Conservation (phyloP, 2,113 vertebrate genomes). For the Nyctibius bracteatus region DNA sequence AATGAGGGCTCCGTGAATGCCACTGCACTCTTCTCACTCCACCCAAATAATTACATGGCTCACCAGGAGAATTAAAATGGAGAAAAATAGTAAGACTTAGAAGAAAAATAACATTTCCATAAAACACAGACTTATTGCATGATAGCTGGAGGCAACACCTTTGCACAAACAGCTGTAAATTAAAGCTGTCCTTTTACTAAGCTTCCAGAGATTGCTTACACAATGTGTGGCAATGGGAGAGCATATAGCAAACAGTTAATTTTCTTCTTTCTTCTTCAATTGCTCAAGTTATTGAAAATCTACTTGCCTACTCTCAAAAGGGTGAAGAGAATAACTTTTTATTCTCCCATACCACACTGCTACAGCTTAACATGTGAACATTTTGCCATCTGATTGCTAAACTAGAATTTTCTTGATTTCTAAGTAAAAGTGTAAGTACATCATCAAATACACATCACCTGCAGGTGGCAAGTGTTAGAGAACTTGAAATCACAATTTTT, state of each 20-base stretch:
- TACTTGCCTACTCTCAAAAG: background rate
- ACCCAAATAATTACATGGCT: constrained; percentile 48
- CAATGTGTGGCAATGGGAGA: constrained; percentile 26
- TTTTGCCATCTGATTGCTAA: constrained; percentile 13
- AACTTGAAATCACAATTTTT: constrained; percentile 35
- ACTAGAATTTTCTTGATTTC: constrained; percentile 12
- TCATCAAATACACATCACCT: background rate
- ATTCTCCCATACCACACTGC: background rate
- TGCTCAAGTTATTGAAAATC: background rate
- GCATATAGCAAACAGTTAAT: background rate
- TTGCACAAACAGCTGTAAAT: constrained; percentile 61
- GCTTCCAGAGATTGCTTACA: constrained; percentile 52
- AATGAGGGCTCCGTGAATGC: background rate
- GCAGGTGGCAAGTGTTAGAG: background rate
- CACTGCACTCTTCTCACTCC: constrained; percentile 26
- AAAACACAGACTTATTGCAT: constrained; percentile 73
- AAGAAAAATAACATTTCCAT: constrained; percentile 51
- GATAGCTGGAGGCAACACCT: constrained; percentile 65
- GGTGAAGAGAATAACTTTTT: background rate
- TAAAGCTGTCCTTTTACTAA: constrained; percentile 52
- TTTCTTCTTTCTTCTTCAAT: constrained; percentile 15
- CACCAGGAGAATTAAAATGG: constrained; percentile 48
- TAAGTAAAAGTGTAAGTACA: background rate
- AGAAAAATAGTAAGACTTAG: constrained; percentile 27
- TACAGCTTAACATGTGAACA: background rate